These are phyloP conservation scores for Megaustenia siamemsis DNA, from an alignment of 2,888 invertebrate species.

Conservation along the genomic window DNA sequence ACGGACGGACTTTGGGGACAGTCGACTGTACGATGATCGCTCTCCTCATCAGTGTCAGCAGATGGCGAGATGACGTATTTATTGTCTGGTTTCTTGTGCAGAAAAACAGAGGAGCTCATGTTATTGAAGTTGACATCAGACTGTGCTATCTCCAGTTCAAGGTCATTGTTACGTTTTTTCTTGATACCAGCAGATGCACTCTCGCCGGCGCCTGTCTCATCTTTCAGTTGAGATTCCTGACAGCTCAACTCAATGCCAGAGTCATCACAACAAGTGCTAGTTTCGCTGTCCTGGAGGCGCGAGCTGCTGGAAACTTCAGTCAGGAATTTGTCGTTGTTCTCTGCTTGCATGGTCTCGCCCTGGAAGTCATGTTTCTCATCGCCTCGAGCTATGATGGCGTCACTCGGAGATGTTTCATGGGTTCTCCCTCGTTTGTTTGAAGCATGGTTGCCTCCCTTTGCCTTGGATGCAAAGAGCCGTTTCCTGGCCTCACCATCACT, in stretches of 20 bases:
- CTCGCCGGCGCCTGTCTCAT: background rate
- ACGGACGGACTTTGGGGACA: background rate
- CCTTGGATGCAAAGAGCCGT: slow-evolving; percentile 15
- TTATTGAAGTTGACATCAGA: too few species aligned
- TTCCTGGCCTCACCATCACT: background rate
- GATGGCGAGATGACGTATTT: background rate
- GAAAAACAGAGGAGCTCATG: background rate
- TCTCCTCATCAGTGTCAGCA: background rate
- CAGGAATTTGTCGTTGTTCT: background rate
- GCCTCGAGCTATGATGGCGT: background rate
- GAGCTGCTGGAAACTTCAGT: background rate
- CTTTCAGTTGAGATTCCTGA: background rate
- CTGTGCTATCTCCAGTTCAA: too few species aligned
- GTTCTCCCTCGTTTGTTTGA: slow-evolving; percentile 13
- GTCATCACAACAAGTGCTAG: slow-evolving; percentile 27
- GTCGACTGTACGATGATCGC: too few species aligned
- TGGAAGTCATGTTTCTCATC: background rate
- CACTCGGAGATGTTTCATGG: background rate
- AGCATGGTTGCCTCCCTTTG: background rate
- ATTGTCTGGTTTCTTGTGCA: background rate
- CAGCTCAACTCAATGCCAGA: slow-evolving; percentile 33
- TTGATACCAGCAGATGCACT: background rate
- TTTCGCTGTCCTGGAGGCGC: background rate
- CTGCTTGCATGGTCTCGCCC: background rate
- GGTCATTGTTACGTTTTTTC: background rate